These are phyloP conservation scores for Thalpophila matura DNA, from an alignment of 2,888 invertebrate species.

Conservation along the genomic window DNA sequence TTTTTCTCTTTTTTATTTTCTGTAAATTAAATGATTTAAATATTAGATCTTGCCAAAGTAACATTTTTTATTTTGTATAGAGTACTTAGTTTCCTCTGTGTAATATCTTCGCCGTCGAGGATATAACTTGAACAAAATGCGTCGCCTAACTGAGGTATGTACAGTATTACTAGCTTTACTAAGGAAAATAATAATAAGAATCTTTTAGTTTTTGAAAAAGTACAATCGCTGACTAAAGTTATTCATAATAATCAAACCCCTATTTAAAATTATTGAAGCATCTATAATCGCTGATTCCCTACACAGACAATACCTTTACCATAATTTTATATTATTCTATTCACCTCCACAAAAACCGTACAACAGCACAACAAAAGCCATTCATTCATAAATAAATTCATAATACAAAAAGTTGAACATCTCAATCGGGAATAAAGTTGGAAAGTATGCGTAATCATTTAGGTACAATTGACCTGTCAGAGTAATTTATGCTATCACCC, in stretches of 20 bases:
- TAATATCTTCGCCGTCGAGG: constrained; percentile 62
- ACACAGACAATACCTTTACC: constrained; percentile 19
- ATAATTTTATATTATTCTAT: constrained; percentile 26
- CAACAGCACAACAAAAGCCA: constrained; percentile 44
- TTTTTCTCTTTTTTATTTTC: constrained; percentile 60
- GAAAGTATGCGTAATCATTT: constrained; percentile 74
- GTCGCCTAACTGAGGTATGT: constrained; percentile 85
- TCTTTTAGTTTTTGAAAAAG: constrained; percentile 71
- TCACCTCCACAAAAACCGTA: constrained; percentile 31
- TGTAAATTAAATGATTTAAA: constrained; percentile 70
- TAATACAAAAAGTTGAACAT: constrained; percentile 46
- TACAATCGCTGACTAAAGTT: constrained; percentile 53
- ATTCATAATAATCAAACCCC: neutral
- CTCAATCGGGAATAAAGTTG: constrained; percentile 55
- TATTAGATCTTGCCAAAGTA: constrained; percentile 87
- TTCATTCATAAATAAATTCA: constrained; percentile 34
- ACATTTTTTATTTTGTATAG: constrained; percentile 76
- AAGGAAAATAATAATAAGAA: constrained; percentile 78
- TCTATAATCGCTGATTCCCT: neutral
- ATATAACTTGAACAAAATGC: constrained; percentile 68
- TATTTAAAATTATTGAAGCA: constrained; percentile 23
- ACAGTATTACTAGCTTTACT: constrained; percentile 91
- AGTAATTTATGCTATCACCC: constrained; percentile 75
- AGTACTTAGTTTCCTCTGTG: constrained; percentile 73
- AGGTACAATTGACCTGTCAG: constrained; percentile 83